Evolutionary conservation across 1,140 invertebrate genomes (phyloP).

Genomic region (Caenorhabditis tropicalis): DNA sequence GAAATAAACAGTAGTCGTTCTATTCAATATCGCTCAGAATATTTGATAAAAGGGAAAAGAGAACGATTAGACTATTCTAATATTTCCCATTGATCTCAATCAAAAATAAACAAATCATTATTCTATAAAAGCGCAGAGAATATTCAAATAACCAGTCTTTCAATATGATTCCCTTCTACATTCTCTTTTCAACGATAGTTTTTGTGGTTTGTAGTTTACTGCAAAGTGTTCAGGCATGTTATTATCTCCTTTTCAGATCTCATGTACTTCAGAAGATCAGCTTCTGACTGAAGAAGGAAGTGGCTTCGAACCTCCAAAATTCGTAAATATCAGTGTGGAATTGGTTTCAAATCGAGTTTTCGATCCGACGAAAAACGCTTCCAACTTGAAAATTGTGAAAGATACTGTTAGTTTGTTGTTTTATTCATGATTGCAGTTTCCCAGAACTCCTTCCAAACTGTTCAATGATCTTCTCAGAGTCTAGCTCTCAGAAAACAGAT

Average conservation of each 20-base stretch:
- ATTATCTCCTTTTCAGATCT: not conserved
- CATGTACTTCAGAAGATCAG: not conserved
- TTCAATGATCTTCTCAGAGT: not conserved
- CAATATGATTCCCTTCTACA: not conserved
- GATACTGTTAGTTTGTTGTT: not conserved
- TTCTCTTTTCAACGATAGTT: not conserved
- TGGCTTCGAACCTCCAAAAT: not conserved
- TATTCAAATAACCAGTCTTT: not conserved
- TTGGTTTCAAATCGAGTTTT: conserved; percentile 2
- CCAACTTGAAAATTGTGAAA: conserved; percentile 18
- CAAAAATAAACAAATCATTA: not conserved
- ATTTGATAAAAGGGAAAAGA: not conserved
- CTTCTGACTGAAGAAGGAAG: conserved; percentile 2
- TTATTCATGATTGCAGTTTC: no score
- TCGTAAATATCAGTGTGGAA: conserved; percentile 11
- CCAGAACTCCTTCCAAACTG: no score
- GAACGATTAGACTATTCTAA: not conserved
- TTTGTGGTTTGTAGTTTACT: not conserved
- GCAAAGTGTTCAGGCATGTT: not conserved
- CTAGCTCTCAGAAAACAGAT: not conserved
- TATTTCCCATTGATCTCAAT: not conserved
- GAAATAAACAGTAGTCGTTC: no score
- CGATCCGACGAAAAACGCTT: conserved; percentile 10
- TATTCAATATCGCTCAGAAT: no score
- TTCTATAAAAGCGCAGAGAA: not conserved